These are phyloP conservation scores for Etheostoma cragini DNA, from an alignment of 2,113 vertebrate species.

Conservation along the genomic window DNA sequence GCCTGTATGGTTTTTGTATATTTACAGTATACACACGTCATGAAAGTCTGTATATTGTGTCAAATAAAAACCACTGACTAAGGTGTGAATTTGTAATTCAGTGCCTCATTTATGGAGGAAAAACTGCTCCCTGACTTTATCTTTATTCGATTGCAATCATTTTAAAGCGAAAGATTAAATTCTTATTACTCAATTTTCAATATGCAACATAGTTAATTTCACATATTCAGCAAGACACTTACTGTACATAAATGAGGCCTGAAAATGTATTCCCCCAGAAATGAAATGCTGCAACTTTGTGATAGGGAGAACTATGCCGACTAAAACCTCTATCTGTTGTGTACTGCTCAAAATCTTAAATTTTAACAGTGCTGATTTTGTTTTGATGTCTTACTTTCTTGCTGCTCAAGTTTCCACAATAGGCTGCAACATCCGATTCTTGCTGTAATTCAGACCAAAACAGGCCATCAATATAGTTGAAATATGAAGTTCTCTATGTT, in stretches of 20 bases:
- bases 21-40: conserved; percentile 45
- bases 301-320: background rate
- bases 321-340: background rate
- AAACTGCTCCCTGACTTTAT: background rate
- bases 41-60: conserved; percentile 53
- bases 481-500: conserved; percentile 8
- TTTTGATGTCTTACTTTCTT: background rate
- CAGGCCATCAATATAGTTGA: background rate
- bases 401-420: background rate
- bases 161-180: background rate
- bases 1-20: conserved; percentile 60
- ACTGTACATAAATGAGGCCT: conserved; percentile 32
- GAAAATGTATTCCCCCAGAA: background rate
- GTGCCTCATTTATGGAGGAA: conserved; percentile 26
- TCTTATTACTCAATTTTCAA: background rate
- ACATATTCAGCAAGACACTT: background rate
- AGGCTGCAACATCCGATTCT: conserved; percentile 16
- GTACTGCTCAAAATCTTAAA: background rate
- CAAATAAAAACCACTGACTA: conserved; percentile 71
- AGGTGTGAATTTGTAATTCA: conserved; percentile 50
- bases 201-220: background rate
- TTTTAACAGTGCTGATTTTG: background rate
- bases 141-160: background rate
- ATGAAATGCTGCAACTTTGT: conserved; percentile 46
- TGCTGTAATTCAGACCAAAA: conserved; percentile 36